These are phyloP conservation scores for Phorcus lineatus DNA, from an alignment of 2,888 invertebrate species.

Conservation along the genomic window DNA sequence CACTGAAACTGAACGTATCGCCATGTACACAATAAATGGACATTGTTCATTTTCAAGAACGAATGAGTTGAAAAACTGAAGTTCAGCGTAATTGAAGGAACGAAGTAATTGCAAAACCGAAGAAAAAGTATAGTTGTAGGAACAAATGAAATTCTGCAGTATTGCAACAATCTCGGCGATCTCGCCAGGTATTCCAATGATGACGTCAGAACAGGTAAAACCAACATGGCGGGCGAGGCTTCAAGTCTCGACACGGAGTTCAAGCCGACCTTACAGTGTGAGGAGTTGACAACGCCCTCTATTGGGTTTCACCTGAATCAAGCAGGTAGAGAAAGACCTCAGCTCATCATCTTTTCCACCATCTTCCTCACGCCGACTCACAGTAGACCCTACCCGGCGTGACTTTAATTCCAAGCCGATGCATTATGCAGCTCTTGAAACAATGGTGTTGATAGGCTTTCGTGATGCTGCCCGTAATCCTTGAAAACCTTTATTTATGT, in stretches of 20 bases:
- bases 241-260: neutral
- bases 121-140: no score
- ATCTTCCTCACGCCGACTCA: neutral
- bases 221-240: neutral
- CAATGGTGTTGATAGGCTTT: neutral
- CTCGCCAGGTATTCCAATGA: neutral
- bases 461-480: neutral
- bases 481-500: neutral
- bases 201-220: conserved; percentile 1
- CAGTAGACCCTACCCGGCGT: neutral
- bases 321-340: neutral
- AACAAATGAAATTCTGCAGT: no score
- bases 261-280: neutral
- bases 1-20: no score
- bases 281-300: neutral
- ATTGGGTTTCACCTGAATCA: neutral
- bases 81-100: no score
- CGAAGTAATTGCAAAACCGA: no score
- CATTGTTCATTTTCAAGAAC: no score
- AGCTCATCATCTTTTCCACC: neutral
- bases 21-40: no score
- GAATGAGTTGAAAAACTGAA: no score
- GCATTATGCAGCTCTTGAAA: neutral
- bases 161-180: neutral
- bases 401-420: neutral